A percentile compares a stretch with the other conserved stretches of the same genome.
Evolutionary conservation across 2,113 vertebrate genomes (phyloP).

Genomic region (Abramis brama): DNA sequence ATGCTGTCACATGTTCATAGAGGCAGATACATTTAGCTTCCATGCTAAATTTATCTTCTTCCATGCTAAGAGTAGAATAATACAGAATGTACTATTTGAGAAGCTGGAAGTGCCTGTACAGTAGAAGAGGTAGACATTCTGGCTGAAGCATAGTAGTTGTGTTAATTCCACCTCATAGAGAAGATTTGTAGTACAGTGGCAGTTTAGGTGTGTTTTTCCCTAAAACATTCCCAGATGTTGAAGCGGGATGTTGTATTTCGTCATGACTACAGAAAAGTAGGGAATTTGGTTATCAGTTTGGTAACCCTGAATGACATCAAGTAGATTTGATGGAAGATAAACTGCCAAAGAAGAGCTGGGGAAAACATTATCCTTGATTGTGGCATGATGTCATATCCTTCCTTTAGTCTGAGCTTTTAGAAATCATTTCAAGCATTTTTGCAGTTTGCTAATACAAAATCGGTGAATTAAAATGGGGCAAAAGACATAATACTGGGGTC

Average conservation of each 20-base stretch:
- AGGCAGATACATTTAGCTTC: constrained; percentile 28
- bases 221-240: constrained; percentile 1
- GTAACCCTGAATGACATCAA: constrained; percentile 18
- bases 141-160: constrained; percentile 48
- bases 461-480: not conserved
- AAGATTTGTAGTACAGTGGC: not conserved
- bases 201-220: constrained; percentile 8
- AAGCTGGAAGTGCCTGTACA: constrained; percentile 72
- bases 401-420: not conserved
- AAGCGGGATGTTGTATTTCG: not conserved
- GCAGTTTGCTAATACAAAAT: constrained; percentile 11
- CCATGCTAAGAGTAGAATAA: constrained; percentile 19
- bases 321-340: not conserved
- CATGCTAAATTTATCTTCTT: not conserved
- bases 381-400: not conserved
- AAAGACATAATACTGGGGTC: constrained; percentile 28
- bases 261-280: not conserved
- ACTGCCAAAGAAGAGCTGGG: not conserved
- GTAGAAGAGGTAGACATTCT: constrained; percentile 75
- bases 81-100: constrained; percentile 31
- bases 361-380: not conserved
- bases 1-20: constrained; percentile 31
- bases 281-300: not conserved
- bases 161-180: constrained; percentile 12
- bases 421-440: not conserved